Evolutionary conservation across 2,888 invertebrate genomes (phyloP), one percentile per base, ranked within the genome.

Genomic region (Acrocera orbiculus): DNA sequence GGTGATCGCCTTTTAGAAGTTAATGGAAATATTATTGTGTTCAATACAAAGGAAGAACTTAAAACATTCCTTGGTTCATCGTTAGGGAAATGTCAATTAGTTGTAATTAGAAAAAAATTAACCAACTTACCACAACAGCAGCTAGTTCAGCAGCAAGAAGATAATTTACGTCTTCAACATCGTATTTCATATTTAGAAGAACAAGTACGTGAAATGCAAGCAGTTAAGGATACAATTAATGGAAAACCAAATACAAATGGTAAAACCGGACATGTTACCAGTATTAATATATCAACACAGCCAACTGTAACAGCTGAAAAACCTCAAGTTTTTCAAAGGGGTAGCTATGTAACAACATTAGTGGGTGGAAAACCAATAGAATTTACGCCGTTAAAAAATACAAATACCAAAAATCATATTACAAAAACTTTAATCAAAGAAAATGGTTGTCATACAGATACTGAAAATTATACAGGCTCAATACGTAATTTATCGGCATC

Each of bases 111-210:
- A 25, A 61, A 50, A 43, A 57, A 47, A 38, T 47, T 46, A 5
- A 46, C 49, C 11, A 46, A 51, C 4, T 54, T 55, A 34, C 57
- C 56, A 2, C 58, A 60, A 27, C 58, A 59, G 37, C 57, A 57
- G 35, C 40, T 58, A 1, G 48, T 56, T 22, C 54, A 56, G 39
- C 54, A 63, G 14, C 72, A 76, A 47, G 68, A 76, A 15, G 86
- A 86, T 58, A 86, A 85, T 61, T 73, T 83, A 39, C 66, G 86
- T 32, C 66, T 87, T 38, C 83, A 83, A 10, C 87, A 87, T 57
- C 68, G 87, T 44, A 87, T 87, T 48, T 81, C 83, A 3, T 87
- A 87, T 57, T 67, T 89, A 37, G 87, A 89, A 56, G 86, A 87
- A 51, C 86, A 86, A 60, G 83, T 83, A 42, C 63, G 66, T 1